Conservation (phyloP, 2,797 vertebrate genomes). For the Pseudomugil tenellus region DNA sequence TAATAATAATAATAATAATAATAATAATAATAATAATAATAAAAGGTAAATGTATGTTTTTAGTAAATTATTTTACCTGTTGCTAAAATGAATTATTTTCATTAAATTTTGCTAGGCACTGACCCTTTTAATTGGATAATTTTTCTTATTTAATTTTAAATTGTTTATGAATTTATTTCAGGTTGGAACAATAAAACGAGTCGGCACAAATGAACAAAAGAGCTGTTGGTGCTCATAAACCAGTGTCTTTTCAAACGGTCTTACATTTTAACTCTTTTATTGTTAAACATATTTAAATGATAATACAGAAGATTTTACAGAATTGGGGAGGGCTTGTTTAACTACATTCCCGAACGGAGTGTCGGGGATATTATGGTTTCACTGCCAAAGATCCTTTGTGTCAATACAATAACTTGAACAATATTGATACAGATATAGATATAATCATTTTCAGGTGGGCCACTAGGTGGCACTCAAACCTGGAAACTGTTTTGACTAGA, state of each 20-base stretch:
- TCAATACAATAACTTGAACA: no score
- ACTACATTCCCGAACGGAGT: no score
- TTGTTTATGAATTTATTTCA: not conserved
- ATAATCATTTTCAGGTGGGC: no score
- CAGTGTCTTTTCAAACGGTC: not conserved
- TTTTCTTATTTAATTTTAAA: not conserved
- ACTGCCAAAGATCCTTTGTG: no score
- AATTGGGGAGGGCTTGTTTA: not conserved
- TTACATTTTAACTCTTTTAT: not conserved
- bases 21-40: no score
- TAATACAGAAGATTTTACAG: not conserved
- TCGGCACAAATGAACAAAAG: not conserved
- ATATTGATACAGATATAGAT: no score
- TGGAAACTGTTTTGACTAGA: no score
- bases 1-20: no score
- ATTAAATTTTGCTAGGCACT: not conserved
- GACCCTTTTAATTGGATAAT: not conserved
- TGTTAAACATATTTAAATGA: not conserved
- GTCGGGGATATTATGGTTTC: no score
- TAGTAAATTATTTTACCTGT: not conserved
- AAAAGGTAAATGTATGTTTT: no score
- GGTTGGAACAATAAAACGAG: not conserved
- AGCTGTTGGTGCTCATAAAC: not conserved
- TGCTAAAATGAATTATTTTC: not conserved
- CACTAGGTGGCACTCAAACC: no score